phyloP scores from a whole-genome alignment of 1,140 invertebrate genomes.

The Belonocnema kinseyi region DNA sequence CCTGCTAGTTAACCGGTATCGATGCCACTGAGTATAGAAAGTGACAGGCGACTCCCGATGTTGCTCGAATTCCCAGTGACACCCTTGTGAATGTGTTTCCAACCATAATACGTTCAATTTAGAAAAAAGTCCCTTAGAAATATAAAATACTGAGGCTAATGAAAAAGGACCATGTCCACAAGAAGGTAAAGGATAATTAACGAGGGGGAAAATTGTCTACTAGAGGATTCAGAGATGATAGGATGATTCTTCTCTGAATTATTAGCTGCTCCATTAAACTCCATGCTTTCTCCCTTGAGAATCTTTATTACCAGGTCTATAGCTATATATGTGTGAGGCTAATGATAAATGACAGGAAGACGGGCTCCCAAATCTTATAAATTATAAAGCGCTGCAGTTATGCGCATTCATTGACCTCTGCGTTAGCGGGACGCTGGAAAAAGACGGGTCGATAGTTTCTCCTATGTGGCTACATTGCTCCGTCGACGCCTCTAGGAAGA shows the following conservation, averaged over 20 bases:
- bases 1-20: conserved; percentile 1
- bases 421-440: conserved; percentile 40
- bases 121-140: too few relatives aligned
- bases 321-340: conserved; percentile 1
- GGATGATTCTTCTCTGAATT: too few relatives aligned
- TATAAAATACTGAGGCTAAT: too few relatives aligned
- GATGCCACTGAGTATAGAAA: neutral
- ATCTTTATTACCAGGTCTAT: too few relatives aligned
- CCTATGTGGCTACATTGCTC: neutral
- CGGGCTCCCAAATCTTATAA: conserved; percentile 40
- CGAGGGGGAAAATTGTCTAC: too few relatives aligned
- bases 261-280: too few relatives aligned
- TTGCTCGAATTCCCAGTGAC: conserved; percentile 1
- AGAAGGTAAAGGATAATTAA: too few relatives aligned
- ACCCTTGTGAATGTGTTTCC: neutral
- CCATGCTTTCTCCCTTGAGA: too few relatives aligned
- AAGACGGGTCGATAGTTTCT: conserved; percentile 48
- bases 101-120: too few relatives aligned
- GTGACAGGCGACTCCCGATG: neutral
- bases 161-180: too few relatives aligned
- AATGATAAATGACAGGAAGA: conserved; percentile 44
- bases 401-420: conserved; percentile 52
- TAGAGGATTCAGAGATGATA: too few relatives aligned
- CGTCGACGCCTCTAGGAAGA: neutral
- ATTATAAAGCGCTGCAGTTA: conserved; percentile 50